phyloP scores from a whole-genome alignment of 2,888 invertebrate genomes.

The Girardia tigrina region DNA sequence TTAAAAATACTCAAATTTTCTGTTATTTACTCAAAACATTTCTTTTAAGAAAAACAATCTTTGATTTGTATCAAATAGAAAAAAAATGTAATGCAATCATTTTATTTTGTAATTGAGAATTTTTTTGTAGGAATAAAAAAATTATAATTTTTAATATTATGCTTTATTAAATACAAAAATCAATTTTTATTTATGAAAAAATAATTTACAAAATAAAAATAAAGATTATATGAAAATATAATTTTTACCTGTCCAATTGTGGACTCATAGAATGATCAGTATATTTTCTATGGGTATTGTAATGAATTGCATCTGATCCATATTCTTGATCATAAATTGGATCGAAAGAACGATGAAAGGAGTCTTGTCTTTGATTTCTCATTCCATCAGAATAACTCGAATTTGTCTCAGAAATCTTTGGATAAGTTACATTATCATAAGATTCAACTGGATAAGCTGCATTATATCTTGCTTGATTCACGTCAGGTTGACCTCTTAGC shows the following conservation, averaged over 20 bases:
- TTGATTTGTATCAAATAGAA: too few species aligned
- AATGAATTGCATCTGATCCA: background rate
- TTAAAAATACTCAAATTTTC: too few species aligned
- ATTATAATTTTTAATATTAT: too few species aligned
- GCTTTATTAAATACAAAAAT: too few species aligned
- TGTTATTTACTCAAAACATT: too few species aligned
- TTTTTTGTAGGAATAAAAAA: too few species aligned
- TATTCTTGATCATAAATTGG: background rate
- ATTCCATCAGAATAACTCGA: background rate
- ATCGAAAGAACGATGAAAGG: background rate
- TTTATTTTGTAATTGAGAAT: too few species aligned
- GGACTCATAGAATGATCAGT: background rate
- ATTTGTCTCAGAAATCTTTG: background rate
- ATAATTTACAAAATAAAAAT: too few species aligned
- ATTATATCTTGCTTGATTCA: background rate
- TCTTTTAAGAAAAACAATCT: too few species aligned
- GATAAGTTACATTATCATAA: slow-evolving; percentile 9
- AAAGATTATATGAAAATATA: too few species aligned
- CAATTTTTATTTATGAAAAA: too few species aligned
- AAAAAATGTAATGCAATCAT: too few species aligned
- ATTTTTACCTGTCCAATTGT: background rate
- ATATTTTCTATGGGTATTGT: background rate
- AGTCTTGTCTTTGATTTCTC: background rate
- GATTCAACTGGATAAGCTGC: background rate
- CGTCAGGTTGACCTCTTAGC: background rate